Evolutionary conservation across 2,797 vertebrate species (phyloP).

Genomic region (Argentina silus): DNA sequence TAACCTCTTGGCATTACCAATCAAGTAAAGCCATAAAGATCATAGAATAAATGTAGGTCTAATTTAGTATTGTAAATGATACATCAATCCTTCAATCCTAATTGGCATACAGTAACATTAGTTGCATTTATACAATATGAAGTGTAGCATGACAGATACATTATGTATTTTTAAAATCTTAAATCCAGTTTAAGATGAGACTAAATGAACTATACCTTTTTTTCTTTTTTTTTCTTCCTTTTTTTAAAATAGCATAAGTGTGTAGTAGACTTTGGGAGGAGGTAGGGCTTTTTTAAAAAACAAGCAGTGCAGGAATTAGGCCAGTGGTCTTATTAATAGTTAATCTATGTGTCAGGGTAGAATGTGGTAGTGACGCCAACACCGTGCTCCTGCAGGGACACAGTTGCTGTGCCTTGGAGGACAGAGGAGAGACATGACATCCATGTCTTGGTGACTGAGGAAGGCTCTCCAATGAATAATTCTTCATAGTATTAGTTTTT

Average conservation of each 20-base stretch:
- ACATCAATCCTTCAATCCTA: too few relatives aligned
- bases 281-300: slow-evolving; percentile 3
- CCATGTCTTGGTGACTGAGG: slow-evolving; percentile 29
- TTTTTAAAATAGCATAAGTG: background rate
- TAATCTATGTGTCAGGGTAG: slow-evolving; percentile 43
- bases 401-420: slow-evolving; percentile 48
- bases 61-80: too few relatives aligned
- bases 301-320: slow-evolving; percentile 38
- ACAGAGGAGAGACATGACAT: background rate
- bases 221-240: too few relatives aligned
- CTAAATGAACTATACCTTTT: too few relatives aligned
- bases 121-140: too few relatives aligned
- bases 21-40: too few relatives aligned
- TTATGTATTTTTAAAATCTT: background rate
- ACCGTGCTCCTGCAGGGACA: slow-evolving; percentile 18
- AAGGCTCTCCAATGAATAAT: slow-evolving; percentile 1
- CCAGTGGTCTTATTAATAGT: slow-evolving; percentile 57
- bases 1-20: too few relatives aligned
- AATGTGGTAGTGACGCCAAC: slow-evolving; percentile 39
- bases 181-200: background rate
- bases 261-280: background rate
- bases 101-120: too few relatives aligned
- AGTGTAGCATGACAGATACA: too few relatives aligned
- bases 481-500: background rate
- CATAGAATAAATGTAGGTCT: too few relatives aligned